Base-by-base conservation (phyloP, 2,888 invertebrate species). In the Mycalesis mineus region DNA sequence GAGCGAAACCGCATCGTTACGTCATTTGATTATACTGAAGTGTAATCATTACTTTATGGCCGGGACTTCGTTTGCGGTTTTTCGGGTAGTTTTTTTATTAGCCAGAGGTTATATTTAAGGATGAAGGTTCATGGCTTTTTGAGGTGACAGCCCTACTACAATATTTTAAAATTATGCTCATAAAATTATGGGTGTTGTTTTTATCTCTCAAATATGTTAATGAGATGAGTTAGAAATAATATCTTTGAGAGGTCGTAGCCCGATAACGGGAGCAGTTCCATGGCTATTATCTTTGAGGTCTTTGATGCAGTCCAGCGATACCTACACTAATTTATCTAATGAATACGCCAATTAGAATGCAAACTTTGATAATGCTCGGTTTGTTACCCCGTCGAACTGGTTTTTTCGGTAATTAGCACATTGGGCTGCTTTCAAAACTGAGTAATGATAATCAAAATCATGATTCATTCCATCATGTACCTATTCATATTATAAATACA, bases 321-420 rank as follows among this genome's bases (percentile, higher is more conserved):
- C 63, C 65, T 65, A 58, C 63, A 67, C 70, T 78, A 77, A 79
- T 71, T 68, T 70, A 62, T 70, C 64, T 76, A 81, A 78, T 75
- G 71, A 74, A 71, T 68, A 67, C 64, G 67, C 69, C 75, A 77
- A 72, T 74, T 65, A 70, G 68, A 66, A 68, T 69, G 62, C 56
- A 52, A 64, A 56, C 53, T 44, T 39, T 42, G 56, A 62, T 60
- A 62, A 55, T 51, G 42, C 36, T 50, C 15, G 45, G 22, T 51
- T 47, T 56, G 36, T 45, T 58, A 58, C 48, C 49, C 50, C 37
- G 53, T 61, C 54, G 55, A 36, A 53, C 37, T 53, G 45, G n/a
- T 41, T 53, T 52, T 44, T 37, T 33, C 15, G 41, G 37, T 53
- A 7, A 53, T 53, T 53, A 53, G 37, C 22, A 22, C 14, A 9